Evolutionary conservation across 2,113 vertebrate genomes (phyloP).

Genomic region (Opisthocomus hoazin): DNA sequence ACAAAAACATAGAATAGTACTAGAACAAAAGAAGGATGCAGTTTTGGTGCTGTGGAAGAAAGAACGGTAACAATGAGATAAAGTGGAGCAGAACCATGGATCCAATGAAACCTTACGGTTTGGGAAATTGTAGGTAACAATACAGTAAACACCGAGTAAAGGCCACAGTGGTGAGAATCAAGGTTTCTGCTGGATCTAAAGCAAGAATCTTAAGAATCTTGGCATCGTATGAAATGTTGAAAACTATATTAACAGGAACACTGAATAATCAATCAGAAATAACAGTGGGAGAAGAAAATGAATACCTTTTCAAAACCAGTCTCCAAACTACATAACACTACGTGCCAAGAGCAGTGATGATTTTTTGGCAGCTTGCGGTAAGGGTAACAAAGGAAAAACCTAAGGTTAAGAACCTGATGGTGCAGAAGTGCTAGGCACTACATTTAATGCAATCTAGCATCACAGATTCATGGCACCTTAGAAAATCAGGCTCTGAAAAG

Average conservation of each 20-base stretch:
- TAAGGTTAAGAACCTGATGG: background rate
- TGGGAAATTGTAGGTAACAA: background rate
- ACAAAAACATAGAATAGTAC: background rate
- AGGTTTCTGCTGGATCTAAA: slow-evolving; percentile 3
- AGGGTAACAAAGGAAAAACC: background rate
- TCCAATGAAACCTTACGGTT: background rate
- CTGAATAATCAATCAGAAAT: background rate
- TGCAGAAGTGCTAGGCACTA: background rate
- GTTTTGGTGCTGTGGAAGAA: background rate
- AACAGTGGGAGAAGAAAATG: background rate
- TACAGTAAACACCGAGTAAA: background rate
- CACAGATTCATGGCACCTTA: background rate
- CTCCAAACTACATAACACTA: background rate
- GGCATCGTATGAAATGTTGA: background rate
- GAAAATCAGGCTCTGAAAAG: slow-evolving; percentile 42
- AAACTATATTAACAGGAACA: background rate
- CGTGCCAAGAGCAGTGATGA: background rate
- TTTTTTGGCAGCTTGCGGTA: background rate
- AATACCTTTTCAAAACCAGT: background rate
- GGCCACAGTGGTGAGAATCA: slow-evolving; percentile 40
- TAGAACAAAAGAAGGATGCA: background rate
- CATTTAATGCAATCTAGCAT: background rate
- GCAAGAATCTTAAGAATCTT: background rate
- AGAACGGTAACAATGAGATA: background rate
- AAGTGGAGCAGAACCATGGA: background rate